phyloP scores from a whole-genome alignment of 2,888 invertebrate genomes.

The Eustalomyia histrio region DNA sequence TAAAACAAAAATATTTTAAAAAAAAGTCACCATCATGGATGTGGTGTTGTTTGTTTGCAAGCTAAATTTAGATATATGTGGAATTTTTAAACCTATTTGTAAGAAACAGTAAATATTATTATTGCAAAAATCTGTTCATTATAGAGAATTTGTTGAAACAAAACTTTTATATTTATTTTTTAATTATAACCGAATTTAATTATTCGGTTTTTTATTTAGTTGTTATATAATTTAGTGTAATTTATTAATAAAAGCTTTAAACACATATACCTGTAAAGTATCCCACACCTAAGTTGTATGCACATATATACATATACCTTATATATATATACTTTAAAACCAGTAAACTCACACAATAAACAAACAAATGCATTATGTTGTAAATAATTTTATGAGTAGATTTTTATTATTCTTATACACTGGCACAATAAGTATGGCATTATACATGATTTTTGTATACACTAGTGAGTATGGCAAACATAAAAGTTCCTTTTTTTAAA shows the following conservation, averaged over 20 bases:
- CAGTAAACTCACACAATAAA: neutral
- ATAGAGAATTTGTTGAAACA: too few relatives aligned
- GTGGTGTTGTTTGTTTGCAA: too few relatives aligned
- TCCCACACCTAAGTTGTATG: neutral
- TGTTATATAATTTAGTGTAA: constrained; percentile 16
- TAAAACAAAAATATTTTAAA: too few relatives aligned
- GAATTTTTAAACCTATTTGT: too few relatives aligned
- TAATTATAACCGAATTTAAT: neutral
- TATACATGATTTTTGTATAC: neutral
- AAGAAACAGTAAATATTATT: too few relatives aligned
- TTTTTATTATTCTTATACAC: constrained; percentile 22
- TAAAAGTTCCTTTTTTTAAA: neutral
- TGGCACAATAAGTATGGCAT: neutral
- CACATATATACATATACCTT: neutral
- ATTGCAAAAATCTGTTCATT: too few relatives aligned
- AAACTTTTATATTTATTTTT: too few relatives aligned
- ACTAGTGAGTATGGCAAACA: neutral
- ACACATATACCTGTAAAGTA: constrained; percentile 9
- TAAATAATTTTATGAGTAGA: constrained; percentile 37
- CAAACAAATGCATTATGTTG: constrained; percentile 33
- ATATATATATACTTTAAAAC: neutral
- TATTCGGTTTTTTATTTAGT: neutral
- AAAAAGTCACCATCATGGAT: too few relatives aligned
- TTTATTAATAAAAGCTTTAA: constrained; percentile 32
- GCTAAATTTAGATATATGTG: too few relatives aligned